Percentiles rank a stretch among this genome's conserved stretches.
These are phyloP conservation scores for Spatulosminthurus flaviceps DNA, from an alignment of 2,888 invertebrate species.

Conservation along the genomic window DNA sequence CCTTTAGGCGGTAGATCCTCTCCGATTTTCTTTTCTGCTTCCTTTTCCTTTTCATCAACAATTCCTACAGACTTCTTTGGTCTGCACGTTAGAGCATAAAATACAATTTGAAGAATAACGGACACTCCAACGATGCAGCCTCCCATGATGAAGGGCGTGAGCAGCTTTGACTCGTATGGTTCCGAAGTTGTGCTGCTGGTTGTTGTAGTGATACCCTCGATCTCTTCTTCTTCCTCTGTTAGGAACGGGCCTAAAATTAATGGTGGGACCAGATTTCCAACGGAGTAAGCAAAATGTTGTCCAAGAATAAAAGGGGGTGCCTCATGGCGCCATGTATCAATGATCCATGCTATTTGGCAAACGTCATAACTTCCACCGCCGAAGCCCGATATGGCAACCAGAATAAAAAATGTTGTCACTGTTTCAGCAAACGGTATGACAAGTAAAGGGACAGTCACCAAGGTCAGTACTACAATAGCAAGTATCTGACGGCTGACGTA, in stretches of 20 bases:
- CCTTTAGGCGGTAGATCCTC: too few relatives aligned
- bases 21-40: too few relatives aligned
- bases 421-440: conserved; percentile 36
- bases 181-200: not conserved
- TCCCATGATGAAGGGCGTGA: not conserved
- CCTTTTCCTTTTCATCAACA: too few relatives aligned
- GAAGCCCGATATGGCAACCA: conserved; percentile 43
- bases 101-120: too few relatives aligned
- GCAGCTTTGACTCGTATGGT: too few relatives aligned
- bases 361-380: conserved; percentile 50
- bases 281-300: conserved; percentile 52
- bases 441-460: conserved; percentile 33
- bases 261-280: conserved; percentile 48
- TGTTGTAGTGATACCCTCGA: conserved; percentile 1
- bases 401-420: conserved; percentile 36
- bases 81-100: too few relatives aligned
- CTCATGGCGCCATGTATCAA: conserved; percentile 51
- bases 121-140: not conserved
- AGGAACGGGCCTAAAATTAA: conserved; percentile 49
- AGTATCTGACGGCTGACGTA: conserved; percentile 10
- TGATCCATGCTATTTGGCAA: conserved; percentile 55
- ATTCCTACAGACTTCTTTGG: too few relatives aligned
- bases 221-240: not conserved
- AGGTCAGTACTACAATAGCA: conserved; percentile 20
- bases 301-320: conserved; percentile 50